Evolutionary conservation across 2,888 invertebrate genomes (phyloP).

Genomic region (Drosophila maculinotata): DNA sequence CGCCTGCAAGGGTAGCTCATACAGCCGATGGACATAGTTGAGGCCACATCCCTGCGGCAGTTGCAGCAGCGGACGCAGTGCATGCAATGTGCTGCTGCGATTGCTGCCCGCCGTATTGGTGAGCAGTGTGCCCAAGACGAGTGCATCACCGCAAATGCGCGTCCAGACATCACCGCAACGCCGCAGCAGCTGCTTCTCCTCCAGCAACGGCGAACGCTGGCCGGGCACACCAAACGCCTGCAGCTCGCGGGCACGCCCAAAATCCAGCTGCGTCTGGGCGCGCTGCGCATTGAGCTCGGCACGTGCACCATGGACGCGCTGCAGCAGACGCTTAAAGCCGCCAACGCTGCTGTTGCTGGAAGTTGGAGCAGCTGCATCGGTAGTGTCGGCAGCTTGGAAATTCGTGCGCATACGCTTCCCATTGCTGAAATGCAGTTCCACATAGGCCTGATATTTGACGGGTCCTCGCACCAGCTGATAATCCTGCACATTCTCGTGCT

Average conservation of each 20-base stretch:
- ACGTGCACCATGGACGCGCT: slow-evolving; percentile 67
- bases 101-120: slow-evolving; percentile 64
- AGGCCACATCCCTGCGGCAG: slow-evolving; percentile 27
- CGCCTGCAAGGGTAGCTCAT: slow-evolving; percentile 63
- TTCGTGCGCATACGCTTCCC: slow-evolving; percentile 61
- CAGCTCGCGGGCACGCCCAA: slow-evolving; percentile 56
- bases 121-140: slow-evolving; percentile 78
- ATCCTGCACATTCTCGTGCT: slow-evolving; percentile 64
- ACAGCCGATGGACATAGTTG: slow-evolving; percentile 65
- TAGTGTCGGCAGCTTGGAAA: slow-evolving; percentile 57
- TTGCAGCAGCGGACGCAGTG: slow-evolving; percentile 46
- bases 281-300: slow-evolving; percentile 76
- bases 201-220: slow-evolving; percentile 70
- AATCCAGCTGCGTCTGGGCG: slow-evolving; percentile 70
- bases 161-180: slow-evolving; percentile 82
- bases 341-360: background rate
- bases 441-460: slow-evolving; percentile 65
- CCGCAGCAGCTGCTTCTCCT: slow-evolving; percentile 80
- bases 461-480: slow-evolving; percentile 63
- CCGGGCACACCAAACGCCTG: slow-evolving; percentile 69
- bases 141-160: slow-evolving; percentile 60
- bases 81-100: slow-evolving; percentile 34
- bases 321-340: slow-evolving; percentile 63
- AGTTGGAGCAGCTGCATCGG: background rate
- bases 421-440: slow-evolving; percentile 65